A percentile compares a stretch with the other conserved stretches of the same genome.
phyloP scores from a whole-genome alignment of 2,113 vertebrate species.

The Echinops telfairi region DNA sequence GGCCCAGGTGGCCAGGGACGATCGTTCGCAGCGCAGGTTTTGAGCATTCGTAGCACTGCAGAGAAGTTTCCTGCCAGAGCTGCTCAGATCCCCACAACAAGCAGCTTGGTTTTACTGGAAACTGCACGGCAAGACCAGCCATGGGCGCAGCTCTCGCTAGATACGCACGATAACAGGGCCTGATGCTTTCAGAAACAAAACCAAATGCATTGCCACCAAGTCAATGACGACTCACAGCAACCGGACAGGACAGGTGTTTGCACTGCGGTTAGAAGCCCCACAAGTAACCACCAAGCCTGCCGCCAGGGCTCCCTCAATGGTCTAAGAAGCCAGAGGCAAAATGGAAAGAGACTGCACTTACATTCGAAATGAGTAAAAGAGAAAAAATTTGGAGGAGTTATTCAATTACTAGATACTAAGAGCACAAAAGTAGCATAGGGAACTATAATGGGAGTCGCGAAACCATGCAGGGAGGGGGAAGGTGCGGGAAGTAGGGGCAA shows the following conservation, averaged over 20 bases:
- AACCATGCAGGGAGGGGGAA: too few relatives aligned
- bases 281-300: too few relatives aligned
- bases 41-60: background rate
- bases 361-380: slow-evolving; percentile 3
- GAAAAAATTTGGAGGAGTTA: background rate
- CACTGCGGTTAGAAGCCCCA: too few relatives aligned
- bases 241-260: too few relatives aligned
- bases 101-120: background rate
- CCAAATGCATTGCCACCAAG: too few relatives aligned
- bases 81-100: background rate
- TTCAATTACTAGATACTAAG: background rate
- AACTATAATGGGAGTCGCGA: too few relatives aligned
- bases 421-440: background rate
- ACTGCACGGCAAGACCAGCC: background rate
- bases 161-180: background rate
- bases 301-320: too few relatives aligned
- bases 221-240: too few relatives aligned
- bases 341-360: background rate
- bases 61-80: background rate
- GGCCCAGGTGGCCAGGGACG: background rate
- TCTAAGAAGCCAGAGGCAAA: background rate
- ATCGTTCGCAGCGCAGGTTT: background rate
- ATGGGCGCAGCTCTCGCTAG: background rate
- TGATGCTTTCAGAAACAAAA: background rate
- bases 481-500: too few relatives aligned